Evolutionary conservation across 2,113 vertebrate genomes (phyloP).

Genomic region (Nibea albiflora): DNA sequence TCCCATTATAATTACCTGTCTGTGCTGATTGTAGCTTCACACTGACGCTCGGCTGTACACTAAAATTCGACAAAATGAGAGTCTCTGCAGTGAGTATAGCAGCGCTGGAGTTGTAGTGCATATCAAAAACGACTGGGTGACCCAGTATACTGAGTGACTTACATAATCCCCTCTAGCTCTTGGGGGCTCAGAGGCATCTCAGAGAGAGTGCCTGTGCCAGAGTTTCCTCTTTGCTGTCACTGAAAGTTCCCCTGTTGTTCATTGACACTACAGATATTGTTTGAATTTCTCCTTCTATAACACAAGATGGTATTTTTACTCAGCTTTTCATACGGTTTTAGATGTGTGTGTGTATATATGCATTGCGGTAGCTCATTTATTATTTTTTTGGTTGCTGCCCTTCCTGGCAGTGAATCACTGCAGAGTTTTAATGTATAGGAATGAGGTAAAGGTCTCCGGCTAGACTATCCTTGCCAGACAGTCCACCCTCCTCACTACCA

Average conservation of each 20-base stretch:
- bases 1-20: background rate
- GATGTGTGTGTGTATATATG: background rate
- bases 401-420: constrained; percentile 4
- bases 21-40: background rate
- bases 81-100: constrained; percentile 17
- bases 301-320: background rate
- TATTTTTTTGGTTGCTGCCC: background rate
- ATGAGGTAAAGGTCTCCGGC: constrained; percentile 6
- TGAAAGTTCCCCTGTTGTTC: constrained; percentile 42
- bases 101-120: constrained; percentile 45
- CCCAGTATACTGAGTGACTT: constrained; percentile 76
- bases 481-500: constrained; percentile 11
- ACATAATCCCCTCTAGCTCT: constrained; percentile 74
- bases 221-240: constrained; percentile 58
- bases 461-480: constrained; percentile 1
- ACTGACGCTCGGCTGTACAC: background rate
- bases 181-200: constrained; percentile 68
- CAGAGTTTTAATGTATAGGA: constrained; percentile 9
- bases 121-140: constrained; percentile 73
- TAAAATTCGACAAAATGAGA: constrained; percentile 1
- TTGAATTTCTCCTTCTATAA: background rate
- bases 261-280: constrained; percentile 16
- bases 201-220: constrained; percentile 56
- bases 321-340: background rate
- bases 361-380: background rate